These are phyloP conservation scores for Bombycilla garrulus DNA, from an alignment of 2,113 vertebrate species.

Conservation along the genomic window DNA sequence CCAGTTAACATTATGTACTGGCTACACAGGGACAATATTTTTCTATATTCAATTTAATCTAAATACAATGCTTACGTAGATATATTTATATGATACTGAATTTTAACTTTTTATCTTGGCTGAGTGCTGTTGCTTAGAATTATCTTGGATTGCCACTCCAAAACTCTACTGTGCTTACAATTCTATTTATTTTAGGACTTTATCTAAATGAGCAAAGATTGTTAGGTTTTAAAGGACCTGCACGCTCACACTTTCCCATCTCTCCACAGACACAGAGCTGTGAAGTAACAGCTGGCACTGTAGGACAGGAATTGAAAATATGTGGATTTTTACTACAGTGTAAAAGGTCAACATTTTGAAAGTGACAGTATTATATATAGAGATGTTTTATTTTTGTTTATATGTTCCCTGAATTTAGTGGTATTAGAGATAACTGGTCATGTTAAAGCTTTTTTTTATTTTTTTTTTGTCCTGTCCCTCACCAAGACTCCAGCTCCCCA, in stretches of 20 bases:
- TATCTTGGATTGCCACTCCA: not conserved
- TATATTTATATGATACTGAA: not conserved
- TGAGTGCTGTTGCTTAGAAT: not conserved
- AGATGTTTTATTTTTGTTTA: not conserved
- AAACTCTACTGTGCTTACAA: not conserved
- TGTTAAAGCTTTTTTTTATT: not conserved
- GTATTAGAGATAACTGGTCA: not conserved
- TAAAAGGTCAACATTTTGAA: not conserved
- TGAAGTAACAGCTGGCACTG: not conserved
- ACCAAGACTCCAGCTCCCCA: not conserved
- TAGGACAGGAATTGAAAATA: not conserved
- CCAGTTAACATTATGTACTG: conserved; percentile 4
- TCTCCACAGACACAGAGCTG: not conserved
- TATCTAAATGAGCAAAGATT: not conserved
- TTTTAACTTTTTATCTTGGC: not conserved
- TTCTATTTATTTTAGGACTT: not conserved
- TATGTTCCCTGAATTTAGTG: not conserved
- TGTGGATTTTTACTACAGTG: not conserved
- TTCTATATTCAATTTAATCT: conserved; percentile 9
- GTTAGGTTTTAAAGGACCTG: not conserved
- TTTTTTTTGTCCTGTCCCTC: not conserved
- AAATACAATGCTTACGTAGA: not conserved
- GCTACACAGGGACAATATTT: conserved; percentile 20
- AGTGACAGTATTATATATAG: not conserved
- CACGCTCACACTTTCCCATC: not conserved